These are phyloP conservation scores for Nothoprocta pentlandii DNA, from an alignment of 2,113 vertebrate species.

Conservation along the genomic window DNA sequence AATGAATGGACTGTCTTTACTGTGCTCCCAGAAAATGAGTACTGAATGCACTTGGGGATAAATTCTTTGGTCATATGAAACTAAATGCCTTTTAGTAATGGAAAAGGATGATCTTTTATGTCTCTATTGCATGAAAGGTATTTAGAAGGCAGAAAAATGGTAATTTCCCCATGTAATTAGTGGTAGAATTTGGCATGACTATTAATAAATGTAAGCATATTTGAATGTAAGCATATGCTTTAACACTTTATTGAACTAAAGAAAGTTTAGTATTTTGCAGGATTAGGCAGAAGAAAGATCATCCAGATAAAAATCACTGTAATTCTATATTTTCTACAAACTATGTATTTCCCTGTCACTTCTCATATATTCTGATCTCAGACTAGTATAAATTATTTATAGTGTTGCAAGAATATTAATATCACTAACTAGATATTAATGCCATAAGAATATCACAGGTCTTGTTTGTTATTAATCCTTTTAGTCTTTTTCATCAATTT, in stretches of 20 bases:
- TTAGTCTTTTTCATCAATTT: not conserved
- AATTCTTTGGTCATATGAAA: not conserved
- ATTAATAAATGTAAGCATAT: not conserved
- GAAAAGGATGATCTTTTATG: not conserved
- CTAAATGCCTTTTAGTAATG: slow-evolving; percentile 6
- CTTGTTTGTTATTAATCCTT: not conserved
- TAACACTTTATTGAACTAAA: not conserved
- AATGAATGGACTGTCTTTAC: not conserved
- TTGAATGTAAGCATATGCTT: not conserved
- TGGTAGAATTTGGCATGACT: slow-evolving; percentile 1
- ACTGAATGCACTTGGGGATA: not conserved
- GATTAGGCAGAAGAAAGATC: not conserved
- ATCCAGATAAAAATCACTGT: not conserved
- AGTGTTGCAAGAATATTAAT: not conserved
- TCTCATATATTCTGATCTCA: not conserved
- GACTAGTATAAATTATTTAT: not conserved
- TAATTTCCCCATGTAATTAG: not conserved
- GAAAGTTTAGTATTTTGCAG: not conserved
- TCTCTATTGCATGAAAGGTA: not conserved
- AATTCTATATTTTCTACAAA: not conserved
- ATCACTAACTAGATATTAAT: not conserved
- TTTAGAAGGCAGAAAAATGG: slow-evolving; percentile 10
- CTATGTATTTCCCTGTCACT: not conserved
- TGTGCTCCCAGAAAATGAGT: not conserved
- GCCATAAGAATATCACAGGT: not conserved